These are phyloP conservation scores for Conus betulinus DNA, from an alignment of 1,140 invertebrate species.

Conservation along the genomic window DNA sequence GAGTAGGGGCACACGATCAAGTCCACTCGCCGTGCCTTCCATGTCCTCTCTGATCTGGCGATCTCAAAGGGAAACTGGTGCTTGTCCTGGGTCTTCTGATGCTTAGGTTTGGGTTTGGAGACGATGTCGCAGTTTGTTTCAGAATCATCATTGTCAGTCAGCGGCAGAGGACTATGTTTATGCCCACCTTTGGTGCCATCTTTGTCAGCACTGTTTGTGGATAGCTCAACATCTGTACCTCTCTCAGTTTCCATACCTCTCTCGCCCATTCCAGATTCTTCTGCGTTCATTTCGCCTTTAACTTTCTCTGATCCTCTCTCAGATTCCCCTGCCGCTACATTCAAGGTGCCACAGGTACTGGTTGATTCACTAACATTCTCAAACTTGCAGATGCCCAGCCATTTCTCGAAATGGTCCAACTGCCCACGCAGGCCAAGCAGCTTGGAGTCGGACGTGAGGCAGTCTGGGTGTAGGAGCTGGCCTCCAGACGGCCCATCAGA, in stretches of 20 bases:
- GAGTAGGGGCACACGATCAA: conserved; percentile 69
- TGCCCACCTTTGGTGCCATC: no score
- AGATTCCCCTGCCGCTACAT: neutral
- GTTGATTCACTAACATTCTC: conserved; percentile 39
- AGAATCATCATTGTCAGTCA: neutral
- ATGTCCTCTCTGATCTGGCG: conserved; percentile 55
- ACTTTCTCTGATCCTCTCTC: neutral
- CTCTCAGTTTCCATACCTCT: no score
- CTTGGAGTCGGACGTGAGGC: conserved; percentile 55
- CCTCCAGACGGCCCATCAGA: conserved; percentile 61
- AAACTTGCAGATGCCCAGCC: conserved; percentile 72
- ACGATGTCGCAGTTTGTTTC: neutral
- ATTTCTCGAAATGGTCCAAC: conserved; percentile 74
- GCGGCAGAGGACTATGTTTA: no score
- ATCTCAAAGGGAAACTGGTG: conserved; percentile 43
- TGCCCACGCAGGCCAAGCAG: conserved; percentile 51
- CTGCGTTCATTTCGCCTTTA: no score
- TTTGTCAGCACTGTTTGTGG: no score
- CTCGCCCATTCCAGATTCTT: no score
- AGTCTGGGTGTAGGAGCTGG: conserved; percentile 55
- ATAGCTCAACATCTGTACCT: no score
- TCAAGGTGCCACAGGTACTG: conserved; percentile 2
- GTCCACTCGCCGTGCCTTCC: conserved; percentile 74
- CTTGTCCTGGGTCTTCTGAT: neutral
- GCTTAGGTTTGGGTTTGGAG: neutral